These are phyloP conservation scores for Holothuria glaberrima DNA, from an alignment of 35 echinoderm and acorn worm species.

Conservation along the genomic window DNA sequence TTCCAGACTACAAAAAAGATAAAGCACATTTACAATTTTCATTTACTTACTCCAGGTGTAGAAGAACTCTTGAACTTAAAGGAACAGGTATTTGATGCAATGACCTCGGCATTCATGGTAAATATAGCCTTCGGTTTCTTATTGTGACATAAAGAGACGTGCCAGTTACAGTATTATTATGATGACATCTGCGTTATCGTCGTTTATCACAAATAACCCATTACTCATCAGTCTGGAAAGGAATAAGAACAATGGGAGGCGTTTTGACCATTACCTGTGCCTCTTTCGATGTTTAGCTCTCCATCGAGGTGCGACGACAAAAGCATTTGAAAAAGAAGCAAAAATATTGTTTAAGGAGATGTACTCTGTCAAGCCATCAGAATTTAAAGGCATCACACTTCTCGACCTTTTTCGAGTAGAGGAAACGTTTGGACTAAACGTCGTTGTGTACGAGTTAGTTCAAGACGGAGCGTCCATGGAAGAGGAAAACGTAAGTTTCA, in stretches of 20 bases:
- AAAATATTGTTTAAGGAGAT: background rate
- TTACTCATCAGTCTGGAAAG: no score
- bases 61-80: background rate
- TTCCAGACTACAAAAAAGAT: background rate
- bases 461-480: background rate
- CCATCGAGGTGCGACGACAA: conserved; percentile 22
- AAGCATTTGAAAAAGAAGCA: background rate
- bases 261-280: no score
- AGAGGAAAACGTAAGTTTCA: background rate
- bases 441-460: background rate
- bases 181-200: background rate
- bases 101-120: conserved; percentile 33
- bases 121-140: conserved; percentile 45
- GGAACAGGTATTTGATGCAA: conserved; percentile 8
- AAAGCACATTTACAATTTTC: conserved; percentile 45
- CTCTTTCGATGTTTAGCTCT: conserved; percentile 12
- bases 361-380: background rate
- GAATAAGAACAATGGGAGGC: background rate
- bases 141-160: conserved; percentile 19
- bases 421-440: background rate
- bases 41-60: background rate
- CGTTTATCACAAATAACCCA: background rate
- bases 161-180: conserved; percentile 19
- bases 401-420: background rate
- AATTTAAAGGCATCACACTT: no score